A percentile compares a stretch with the other conserved stretches of the same genome.
These are phyloP conservation scores for Tinea trinotella DNA, from an alignment of 2,888 invertebrate genomes.

Conservation along the genomic window DNA sequence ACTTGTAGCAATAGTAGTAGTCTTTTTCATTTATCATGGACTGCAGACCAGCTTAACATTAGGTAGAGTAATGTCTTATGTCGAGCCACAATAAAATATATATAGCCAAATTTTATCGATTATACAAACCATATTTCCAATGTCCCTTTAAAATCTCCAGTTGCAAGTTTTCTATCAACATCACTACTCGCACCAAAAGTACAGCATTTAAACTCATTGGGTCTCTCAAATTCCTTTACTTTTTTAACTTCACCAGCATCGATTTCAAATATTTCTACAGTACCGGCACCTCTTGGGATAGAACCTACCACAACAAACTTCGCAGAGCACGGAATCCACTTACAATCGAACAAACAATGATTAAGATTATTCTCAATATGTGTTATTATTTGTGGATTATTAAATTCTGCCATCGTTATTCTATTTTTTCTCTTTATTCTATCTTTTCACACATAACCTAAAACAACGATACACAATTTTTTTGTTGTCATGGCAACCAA, in stretches of 20 bases:
- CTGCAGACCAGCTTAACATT: too few species aligned
- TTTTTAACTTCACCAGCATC: conserved; percentile 79
- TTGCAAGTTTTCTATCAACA: conserved; percentile 85
- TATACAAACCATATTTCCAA: conserved; percentile 90
- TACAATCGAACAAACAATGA: conserved; percentile 92
- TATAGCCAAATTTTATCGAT: too few species aligned
- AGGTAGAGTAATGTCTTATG: too few species aligned
- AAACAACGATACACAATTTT: neutral
- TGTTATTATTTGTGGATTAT: conserved; percentile 92
- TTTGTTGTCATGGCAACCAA: neutral
- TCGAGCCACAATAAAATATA: too few species aligned
- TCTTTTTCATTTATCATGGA: too few species aligned
- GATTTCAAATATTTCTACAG: conserved; percentile 86
- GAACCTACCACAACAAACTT: conserved; percentile 93
- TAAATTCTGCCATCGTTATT: conserved; percentile 47
- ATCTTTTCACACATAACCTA: too few species aligned
- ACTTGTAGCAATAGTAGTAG: too few species aligned
- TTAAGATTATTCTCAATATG: conserved; percentile 87
- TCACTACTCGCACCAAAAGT: conserved; percentile 92
- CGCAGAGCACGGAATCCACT: conserved; percentile 96
- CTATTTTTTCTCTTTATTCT: neutral
- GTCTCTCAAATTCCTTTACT: conserved; percentile 81
- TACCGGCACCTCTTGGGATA: conserved; percentile 87
- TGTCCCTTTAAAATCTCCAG: conserved; percentile 91
- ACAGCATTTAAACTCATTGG: conserved; percentile 92